A percentile compares a stretch with the other conserved stretches of the same genome.
phyloP scores from a whole-genome alignment of 1,140 invertebrate species.

The Andrena cerasifolii region DNA sequence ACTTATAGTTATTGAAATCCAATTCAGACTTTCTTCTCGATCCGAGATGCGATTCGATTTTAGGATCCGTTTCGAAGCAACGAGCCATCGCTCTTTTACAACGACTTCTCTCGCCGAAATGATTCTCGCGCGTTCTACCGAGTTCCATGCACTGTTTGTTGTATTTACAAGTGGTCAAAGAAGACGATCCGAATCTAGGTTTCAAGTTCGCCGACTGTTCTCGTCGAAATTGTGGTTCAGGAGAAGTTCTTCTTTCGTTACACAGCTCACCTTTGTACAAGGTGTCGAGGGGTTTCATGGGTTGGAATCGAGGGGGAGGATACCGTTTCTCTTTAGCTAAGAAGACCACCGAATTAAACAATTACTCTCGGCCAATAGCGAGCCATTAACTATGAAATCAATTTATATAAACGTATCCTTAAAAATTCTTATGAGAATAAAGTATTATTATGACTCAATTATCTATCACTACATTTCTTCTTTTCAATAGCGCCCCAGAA shows the following conservation, averaged over 20 bases:
- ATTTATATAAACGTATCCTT: too few species aligned
- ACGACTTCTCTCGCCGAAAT: background rate
- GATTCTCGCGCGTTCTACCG: background rate
- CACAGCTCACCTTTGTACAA: background rate
- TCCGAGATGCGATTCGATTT: background rate
- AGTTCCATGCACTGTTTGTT: background rate
- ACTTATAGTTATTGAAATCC: background rate
- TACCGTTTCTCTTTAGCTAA: conserved; percentile 31
- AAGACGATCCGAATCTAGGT: conserved; percentile 26
- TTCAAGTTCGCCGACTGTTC: background rate
- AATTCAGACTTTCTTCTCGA: conserved; percentile 20
- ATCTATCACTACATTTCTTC: too few species aligned
- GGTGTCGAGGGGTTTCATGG: background rate
- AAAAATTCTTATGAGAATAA: too few species aligned
- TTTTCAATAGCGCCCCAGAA: too few species aligned
- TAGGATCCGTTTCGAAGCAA: background rate
- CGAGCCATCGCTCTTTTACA: background rate
- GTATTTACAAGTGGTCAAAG: background rate
- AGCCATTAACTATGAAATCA: too few species aligned
- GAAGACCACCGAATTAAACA: background rate
- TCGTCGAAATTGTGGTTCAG: background rate
- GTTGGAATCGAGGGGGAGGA: conserved; percentile 11
- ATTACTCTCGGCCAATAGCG: too few species aligned
- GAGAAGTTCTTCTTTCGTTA: background rate
- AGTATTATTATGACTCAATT: too few species aligned